phyloP scores from a whole-genome alignment of 2,797 vertebrate species.

The Rhynchotus rufescens region DNA sequence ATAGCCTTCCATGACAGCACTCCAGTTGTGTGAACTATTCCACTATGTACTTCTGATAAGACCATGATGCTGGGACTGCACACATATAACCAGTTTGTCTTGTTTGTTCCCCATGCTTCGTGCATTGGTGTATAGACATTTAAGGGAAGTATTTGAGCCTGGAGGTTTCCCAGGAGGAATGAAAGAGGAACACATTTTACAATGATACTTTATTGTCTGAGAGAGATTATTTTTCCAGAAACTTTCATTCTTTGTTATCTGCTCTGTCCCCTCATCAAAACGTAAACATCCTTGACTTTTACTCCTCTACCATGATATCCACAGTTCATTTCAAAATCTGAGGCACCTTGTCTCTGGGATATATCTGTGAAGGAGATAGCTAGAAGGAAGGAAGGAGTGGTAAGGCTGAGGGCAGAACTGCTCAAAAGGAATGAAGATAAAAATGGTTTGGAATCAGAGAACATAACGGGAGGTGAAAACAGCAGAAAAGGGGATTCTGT shows the following conservation, averaged over 20 bases:
- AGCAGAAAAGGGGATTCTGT: not conserved
- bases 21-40: no score
- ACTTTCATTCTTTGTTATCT: not conserved
- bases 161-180: no score
- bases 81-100: no score
- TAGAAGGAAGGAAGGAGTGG: not conserved
- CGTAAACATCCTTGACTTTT: not conserved
- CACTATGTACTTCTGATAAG: no score
- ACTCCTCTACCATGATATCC: not conserved
- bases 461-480: not conserved
- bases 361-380: not conserved
- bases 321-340: constrained; percentile 3
- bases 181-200: no score
- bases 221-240: not conserved
- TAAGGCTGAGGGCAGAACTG: not conserved
- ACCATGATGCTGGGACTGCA: no score
- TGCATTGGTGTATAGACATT: no score
- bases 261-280: not conserved
- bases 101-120: no score
- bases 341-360: not conserved
- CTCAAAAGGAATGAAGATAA: not conserved
- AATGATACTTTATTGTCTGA: not conserved
- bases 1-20: no score
- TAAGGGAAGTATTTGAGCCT: no score
- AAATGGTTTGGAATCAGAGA: constrained; percentile 10